phyloP scores from a whole-genome alignment of 2,797 vertebrate genomes.

The Odontamblyopus lacepedii region DNA sequence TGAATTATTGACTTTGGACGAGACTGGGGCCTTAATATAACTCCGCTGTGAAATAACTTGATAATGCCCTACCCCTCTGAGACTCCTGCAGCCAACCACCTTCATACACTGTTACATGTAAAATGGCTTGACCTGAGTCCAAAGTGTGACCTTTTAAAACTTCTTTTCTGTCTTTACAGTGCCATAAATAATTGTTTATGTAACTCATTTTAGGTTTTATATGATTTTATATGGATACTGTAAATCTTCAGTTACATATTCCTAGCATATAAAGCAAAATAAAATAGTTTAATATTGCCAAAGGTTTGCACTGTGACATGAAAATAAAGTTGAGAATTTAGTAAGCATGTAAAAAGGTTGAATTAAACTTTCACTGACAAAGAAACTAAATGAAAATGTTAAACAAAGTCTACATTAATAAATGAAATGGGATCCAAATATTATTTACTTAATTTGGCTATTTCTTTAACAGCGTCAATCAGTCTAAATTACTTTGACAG shows the following conservation, averaged over 20 bases:
- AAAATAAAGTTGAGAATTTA: neutral
- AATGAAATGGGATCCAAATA: neutral
- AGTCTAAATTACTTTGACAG: too few relatives aligned
- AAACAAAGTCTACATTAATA: neutral
- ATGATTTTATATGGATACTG: neutral
- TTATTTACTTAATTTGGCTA: neutral
- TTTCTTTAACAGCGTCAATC: too few relatives aligned
- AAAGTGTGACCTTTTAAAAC: conserved; percentile 4
- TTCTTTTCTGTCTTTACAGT: neutral
- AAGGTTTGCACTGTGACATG: neutral
- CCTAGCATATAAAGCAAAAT: neutral
- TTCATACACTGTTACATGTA: conserved; percentile 39
- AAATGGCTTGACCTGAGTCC: conserved; percentile 30
- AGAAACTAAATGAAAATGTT: neutral
- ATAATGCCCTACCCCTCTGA: conserved; percentile 29
- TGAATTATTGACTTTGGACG: conserved; percentile 76
- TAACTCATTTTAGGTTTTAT: neutral
- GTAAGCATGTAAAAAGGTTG: neutral
- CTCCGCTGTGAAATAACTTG: conserved; percentile 60
- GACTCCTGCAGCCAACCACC: conserved; percentile 6
- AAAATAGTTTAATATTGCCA: neutral
- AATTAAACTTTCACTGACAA: neutral
- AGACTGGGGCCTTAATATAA: conserved; percentile 74
- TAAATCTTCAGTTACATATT: neutral
- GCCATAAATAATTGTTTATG: neutral